A percentile compares a stretch with the other conserved stretches of the same genome.
Conservation (phyloP, 2,113 vertebrate genomes). For the Eleginops maclovinus region DNA sequence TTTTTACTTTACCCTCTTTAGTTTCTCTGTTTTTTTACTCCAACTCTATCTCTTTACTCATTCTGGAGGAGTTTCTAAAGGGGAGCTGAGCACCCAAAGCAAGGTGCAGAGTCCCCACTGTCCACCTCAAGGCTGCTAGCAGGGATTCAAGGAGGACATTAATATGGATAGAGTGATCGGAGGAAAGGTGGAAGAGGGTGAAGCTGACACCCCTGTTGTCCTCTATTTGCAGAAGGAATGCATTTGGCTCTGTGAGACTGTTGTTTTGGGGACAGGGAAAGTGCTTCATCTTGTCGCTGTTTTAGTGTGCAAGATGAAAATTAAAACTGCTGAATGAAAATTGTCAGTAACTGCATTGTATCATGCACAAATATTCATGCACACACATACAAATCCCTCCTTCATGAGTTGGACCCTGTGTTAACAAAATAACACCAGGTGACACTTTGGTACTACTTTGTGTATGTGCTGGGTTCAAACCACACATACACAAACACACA, state of each 20-base stretch:
- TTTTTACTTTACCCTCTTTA: conserved; percentile 69
- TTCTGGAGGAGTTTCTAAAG: conserved; percentile 85
- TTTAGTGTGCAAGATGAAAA: background rate
- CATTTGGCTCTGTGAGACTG: conserved; percentile 18
- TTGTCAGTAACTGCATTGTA: background rate
- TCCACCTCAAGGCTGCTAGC: conserved; percentile 28
- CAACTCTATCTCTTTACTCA: conserved; percentile 77
- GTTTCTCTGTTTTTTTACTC: conserved; percentile 71
- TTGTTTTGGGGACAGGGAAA: conserved; percentile 29
- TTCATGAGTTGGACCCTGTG: background rate
- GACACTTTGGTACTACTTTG: too few relatives aligned
- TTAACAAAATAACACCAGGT: background rate
- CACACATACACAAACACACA: background rate
- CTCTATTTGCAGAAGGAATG: conserved; percentile 46
- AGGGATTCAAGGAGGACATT: conserved; percentile 26
- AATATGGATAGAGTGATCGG: conserved; percentile 29
- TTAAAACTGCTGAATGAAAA: conserved; percentile 19
- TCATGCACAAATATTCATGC: background rate
- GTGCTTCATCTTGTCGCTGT: conserved; percentile 4
- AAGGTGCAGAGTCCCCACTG: conserved; percentile 39
- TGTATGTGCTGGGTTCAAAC: background rate
- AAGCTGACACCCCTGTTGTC: conserved; percentile 33
- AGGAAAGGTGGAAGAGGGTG: conserved; percentile 37
- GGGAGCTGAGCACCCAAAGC: conserved; percentile 81
- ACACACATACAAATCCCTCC: background rate